Conservation (phyloP, 2,888 invertebrate genomes). For the Thereva unica region DNA sequence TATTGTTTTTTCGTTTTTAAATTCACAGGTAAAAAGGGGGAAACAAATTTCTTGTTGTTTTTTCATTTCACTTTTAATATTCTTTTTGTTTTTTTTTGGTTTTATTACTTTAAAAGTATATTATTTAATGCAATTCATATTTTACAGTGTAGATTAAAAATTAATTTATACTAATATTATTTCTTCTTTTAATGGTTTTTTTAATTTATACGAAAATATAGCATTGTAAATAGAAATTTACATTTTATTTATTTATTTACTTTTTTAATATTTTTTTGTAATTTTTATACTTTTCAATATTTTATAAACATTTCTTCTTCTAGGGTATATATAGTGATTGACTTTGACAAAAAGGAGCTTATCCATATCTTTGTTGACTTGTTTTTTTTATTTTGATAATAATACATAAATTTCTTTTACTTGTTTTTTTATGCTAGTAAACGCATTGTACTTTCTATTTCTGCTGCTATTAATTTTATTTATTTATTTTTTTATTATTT, state of each 20-base stretch:
- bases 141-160: too few relatives aligned
- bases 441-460: too few relatives aligned
- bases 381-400: too few relatives aligned
- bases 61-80: too few relatives aligned
- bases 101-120: slow-evolving; percentile 9
- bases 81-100: neutral
- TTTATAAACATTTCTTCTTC: neutral
- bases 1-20: slow-evolving; percentile 24
- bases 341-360: neutral
- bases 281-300: neutral
- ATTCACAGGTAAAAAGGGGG: neutral
- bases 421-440: too few relatives aligned
- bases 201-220: slow-evolving; percentile 27
- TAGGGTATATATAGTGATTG: slow-evolving; percentile 19
- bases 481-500: too few relatives aligned
- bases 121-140: too few relatives aligned
- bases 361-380: too few relatives aligned
- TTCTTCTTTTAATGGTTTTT: neutral
- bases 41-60: slow-evolving; percentile 15
- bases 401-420: too few relatives aligned
- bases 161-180: too few relatives aligned
- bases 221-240: slow-evolving; percentile 30
- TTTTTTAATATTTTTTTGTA: too few relatives aligned
- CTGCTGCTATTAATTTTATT: too few relatives aligned
- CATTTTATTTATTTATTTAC: slow-evolving; percentile 1